Conservation (phyloP, 2,797 vertebrate species). For the Amniataba percoides region DNA sequence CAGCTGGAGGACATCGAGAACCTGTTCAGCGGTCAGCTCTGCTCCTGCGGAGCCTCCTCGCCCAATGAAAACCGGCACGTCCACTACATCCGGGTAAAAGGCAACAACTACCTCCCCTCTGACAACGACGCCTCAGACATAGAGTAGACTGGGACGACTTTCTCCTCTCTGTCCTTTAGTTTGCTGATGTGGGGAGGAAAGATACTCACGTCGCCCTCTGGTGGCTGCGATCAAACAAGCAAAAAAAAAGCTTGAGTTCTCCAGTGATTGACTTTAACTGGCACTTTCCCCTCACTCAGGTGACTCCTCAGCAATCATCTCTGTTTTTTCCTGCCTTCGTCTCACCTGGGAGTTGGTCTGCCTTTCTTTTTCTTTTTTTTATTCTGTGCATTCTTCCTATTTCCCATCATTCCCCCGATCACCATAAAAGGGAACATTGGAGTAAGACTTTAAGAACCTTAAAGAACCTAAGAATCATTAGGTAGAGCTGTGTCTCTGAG, state of each 20-base stretch:
- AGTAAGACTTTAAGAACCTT: too few species aligned
- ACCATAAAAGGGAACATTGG: conserved; percentile 1
- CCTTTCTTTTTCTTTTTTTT: background rate
- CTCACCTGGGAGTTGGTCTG: conserved; percentile 20
- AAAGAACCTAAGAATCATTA: too few species aligned
- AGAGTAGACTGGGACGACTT: conserved; percentile 81
- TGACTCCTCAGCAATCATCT: background rate
- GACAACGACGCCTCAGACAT: conserved; percentile 92
- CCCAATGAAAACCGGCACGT: conserved; percentile 75
- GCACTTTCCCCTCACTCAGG: background rate
- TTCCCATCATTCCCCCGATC: conserved; percentile 14
- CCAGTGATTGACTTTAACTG: background rate
- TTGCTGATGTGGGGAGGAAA: background rate
- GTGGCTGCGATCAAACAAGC: background rate
- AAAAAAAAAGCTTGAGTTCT: background rate
- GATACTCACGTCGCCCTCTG: conserved; percentile 5
- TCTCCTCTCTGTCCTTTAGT: conserved; percentile 12
- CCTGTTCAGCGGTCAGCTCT: conserved; percentile 91
- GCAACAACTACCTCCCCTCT: conserved; percentile 90
- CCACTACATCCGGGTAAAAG: conserved; percentile 95
- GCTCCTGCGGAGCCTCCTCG: conserved; percentile 87
- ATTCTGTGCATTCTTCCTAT: background rate
- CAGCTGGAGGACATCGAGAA: conserved; percentile 95
- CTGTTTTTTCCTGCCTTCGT: background rate
- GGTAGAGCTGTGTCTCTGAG: background rate